Conservation (phyloP, 2,113 vertebrate species). For the Psilopsiagon aymara region DNA sequence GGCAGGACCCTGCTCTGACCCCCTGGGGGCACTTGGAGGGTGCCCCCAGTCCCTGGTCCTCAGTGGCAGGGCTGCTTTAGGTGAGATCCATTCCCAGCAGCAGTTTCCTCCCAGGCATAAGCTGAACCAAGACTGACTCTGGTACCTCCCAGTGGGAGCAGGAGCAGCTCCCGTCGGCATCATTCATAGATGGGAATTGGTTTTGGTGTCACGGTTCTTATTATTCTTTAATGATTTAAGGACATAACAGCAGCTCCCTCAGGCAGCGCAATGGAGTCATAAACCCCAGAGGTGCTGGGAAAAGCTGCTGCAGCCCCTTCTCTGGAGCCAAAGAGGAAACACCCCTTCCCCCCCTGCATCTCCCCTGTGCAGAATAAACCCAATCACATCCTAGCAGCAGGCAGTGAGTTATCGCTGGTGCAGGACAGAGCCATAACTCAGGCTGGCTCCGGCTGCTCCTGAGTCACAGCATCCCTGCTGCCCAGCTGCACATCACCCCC, state of each 20-base stretch:
- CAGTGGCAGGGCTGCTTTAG: background rate
- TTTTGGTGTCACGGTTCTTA: background rate
- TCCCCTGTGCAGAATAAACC: slow-evolving; percentile 26
- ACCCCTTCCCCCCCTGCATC: background rate
- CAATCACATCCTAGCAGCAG: background rate
- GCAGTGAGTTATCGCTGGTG: background rate
- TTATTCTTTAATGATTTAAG: slow-evolving; percentile 16
- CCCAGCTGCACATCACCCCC: background rate
- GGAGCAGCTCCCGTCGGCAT: background rate
- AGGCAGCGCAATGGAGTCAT: background rate
- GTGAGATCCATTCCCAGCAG: background rate
- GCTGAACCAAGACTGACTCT: background rate
- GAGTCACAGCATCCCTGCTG: background rate
- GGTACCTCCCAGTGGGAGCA: background rate
- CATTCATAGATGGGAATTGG: background rate
- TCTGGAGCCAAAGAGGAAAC: background rate
- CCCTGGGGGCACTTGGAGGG: background rate
- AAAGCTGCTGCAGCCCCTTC: background rate
- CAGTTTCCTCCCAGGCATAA: background rate
- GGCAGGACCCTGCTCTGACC: background rate
- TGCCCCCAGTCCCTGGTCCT: background rate
- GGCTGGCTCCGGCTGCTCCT: background rate
- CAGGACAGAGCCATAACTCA: slow-evolving; percentile 35
- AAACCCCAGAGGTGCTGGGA: background rate
- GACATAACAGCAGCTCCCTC: background rate